Percentiles rank a stretch among this genome's conserved stretches.
phyloP scores from a whole-genome alignment of 2,113 vertebrate genomes.

The Gnathonemus echidnorhynchus region DNA sequence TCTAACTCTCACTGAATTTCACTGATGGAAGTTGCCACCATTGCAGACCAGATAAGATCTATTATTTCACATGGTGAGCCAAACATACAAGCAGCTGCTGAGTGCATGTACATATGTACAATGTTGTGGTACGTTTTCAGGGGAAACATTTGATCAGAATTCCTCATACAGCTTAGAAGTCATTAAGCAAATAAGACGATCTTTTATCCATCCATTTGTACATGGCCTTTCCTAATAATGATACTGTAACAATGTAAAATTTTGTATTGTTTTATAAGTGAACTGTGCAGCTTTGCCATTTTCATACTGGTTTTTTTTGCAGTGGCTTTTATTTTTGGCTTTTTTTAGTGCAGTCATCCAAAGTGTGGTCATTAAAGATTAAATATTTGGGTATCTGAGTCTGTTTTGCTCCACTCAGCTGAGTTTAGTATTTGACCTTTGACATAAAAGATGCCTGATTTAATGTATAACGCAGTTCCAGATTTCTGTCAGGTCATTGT shows the following conservation, averaged over 20 bases:
- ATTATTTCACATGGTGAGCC: neutral
- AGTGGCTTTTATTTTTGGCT: neutral
- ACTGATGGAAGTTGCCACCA: neutral
- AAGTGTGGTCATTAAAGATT: neutral
- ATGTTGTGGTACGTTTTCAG: neutral
- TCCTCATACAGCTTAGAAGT: neutral
- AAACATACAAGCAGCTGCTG: neutral
- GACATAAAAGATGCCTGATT: neutral
- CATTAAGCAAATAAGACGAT: neutral
- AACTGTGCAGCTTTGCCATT: neutral
- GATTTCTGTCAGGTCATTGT: neutral
- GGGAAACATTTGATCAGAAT: neutral
- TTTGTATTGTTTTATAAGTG: neutral
- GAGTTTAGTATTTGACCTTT: too few species aligned
- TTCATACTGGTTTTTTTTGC: neutral
- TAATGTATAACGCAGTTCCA: neutral
- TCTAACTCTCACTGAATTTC: neutral
- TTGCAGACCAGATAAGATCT: neutral
- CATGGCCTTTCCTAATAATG: neutral
- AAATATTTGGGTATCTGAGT: neutral
- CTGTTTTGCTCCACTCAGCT: neutral
- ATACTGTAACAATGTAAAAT: neutral
- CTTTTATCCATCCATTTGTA: neutral
- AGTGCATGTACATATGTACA: neutral
- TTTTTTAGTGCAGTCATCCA: neutral